A percentile compares a stretch with the other conserved stretches of the same genome.
Evolutionary conservation across 2,113 vertebrate species (phyloP).

Genomic region (Neodontobutis hainanensis): DNA sequence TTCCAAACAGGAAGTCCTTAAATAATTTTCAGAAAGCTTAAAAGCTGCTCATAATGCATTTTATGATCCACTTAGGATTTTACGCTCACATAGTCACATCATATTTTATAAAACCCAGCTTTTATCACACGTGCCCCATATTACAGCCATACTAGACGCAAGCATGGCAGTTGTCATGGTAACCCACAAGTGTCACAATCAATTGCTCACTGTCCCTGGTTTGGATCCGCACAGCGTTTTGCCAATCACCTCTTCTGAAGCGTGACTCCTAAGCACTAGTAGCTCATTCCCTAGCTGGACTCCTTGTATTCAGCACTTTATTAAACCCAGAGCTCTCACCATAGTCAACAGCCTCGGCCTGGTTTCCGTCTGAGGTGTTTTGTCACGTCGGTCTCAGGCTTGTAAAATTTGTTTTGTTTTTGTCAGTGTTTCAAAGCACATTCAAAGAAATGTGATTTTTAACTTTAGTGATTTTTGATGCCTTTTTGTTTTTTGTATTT

Average conservation of each 20-base stretch:
- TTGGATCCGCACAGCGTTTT: conserved; percentile 47
- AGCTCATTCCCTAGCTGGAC: conserved; percentile 59
- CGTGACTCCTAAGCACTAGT: conserved; percentile 54
- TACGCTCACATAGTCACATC: conserved; percentile 17
- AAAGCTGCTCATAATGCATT: conserved; percentile 24
- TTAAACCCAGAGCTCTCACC: conserved; percentile 41
- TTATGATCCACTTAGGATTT: conserved; percentile 37
- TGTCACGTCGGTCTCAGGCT: conserved; percentile 16
- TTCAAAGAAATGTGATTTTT: neutral
- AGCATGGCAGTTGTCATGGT: conserved; percentile 71
- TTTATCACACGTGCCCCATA: conserved; percentile 33
- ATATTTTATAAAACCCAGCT: conserved; percentile 27
- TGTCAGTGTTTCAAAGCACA: conserved; percentile 19
- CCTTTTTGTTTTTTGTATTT: neutral
- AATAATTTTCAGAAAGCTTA: conserved; percentile 11
- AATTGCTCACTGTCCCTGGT: conserved; percentile 52
- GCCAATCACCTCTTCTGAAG: conserved; percentile 65
- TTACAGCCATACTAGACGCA: conserved; percentile 22
- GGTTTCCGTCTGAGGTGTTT: conserved; percentile 23
- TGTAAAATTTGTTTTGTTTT: conserved; percentile 29
- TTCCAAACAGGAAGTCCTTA: conserved; percentile 11
- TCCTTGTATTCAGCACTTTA: conserved; percentile 35
- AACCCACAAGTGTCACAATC: conserved; percentile 68
- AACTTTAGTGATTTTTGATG: neutral
- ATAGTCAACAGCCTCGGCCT: conserved; percentile 26